Base-by-base conservation (phyloP, 1,140 invertebrate genomes). In the Drosophila asahinai region DNA sequence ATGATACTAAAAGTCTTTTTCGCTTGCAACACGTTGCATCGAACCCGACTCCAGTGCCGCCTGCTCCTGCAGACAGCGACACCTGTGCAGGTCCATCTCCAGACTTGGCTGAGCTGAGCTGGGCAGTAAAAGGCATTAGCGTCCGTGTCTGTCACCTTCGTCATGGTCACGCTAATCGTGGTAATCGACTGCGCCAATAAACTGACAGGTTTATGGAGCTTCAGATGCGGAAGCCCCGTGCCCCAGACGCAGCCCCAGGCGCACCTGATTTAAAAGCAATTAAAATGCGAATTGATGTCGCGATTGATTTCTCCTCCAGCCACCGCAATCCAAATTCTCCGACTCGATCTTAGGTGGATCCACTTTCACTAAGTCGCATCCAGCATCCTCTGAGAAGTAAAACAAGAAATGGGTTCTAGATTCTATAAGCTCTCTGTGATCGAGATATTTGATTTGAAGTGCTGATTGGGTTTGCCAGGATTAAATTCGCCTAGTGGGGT, bases 151-250 rank as follows among this genome's bases (percentile, higher is more conserved):
- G 86, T 90, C 86, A 90, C 86, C 86, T 89, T 90, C 86, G 86
- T 90, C 86, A 90, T 90, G 86, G 86, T 91, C 86, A 90, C 86
- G 86, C 86, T 91, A 91, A 90, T 91, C 86, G 82, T 65, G 79
- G 81, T 90, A 82, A 89, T 89, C 86, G 79, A 67, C 59, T 82
- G 82, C 86, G 86, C 86, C 86, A 86, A 91, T 90, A 91, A 90
- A 90, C 81, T 77, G 86, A 89, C 86, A 89, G 86, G 78, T 89
- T 89, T 89, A 89, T 82, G 81, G 82, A 82, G 67, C 66, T 67
- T 61, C 64, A 83, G 80, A 81, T 58, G 72, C 80, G 60, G 78
- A 81, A 74, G 78, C 64, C 36, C 30, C 47, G 19, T 27, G 51
- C 40, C 12, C 62, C 30, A 58, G 57, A 58, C 33, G 33, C 11